Evolutionary conservation across 2,888 invertebrate genomes (phyloP), one percentile per base, ranked within the genome.

Genomic region (Orthonevra nobilis): DNA sequence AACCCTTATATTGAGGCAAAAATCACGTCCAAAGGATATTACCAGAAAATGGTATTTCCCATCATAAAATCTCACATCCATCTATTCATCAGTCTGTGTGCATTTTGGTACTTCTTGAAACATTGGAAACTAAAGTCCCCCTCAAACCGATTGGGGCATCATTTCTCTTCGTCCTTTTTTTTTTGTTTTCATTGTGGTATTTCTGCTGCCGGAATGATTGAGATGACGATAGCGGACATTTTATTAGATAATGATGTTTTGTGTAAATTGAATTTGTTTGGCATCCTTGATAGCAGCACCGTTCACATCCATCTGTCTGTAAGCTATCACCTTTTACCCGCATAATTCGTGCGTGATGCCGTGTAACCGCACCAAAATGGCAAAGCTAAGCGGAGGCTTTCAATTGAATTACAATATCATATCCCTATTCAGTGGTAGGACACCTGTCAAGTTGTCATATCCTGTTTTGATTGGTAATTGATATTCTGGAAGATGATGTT

Each of bases 391-490:
- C 40, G 34, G 52, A 4, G 30, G 42, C 36, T 50, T 46, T 50
- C 48, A 79, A 73, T 72, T 54, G 66, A 73, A 73, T 66, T 77
- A 72, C 50, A 77, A 77, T 58, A 52, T 44, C 32, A 38, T 46
- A 63, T 72, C 19, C 54, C 12, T 32, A 44, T 32, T 64, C 40
- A 6, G 48, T 48, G 14, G 28, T 10, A 48, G 48, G 56, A 61
- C 44, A 73, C 73, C 73, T 79, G 79, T 73, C 79, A 79, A 61
- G 52, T 56, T 73, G 66, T 79, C 66, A 73, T 61, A 58, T 52
- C 20, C 34, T 32, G 60, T 54, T 64, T 73, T 66, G 61, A 79
- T 50, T 28, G 42, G 42, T 66, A 79, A 73, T 79, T 73, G 79
- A 79, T 66, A 61, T 48, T 5, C 10, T 14, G n/a, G 28, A 26